A percentile compares a stretch with the other conserved stretches of the same genome.
These are phyloP conservation scores for Papilio elwesi DNA, from an alignment of 2,888 invertebrate species.

Conservation along the genomic window DNA sequence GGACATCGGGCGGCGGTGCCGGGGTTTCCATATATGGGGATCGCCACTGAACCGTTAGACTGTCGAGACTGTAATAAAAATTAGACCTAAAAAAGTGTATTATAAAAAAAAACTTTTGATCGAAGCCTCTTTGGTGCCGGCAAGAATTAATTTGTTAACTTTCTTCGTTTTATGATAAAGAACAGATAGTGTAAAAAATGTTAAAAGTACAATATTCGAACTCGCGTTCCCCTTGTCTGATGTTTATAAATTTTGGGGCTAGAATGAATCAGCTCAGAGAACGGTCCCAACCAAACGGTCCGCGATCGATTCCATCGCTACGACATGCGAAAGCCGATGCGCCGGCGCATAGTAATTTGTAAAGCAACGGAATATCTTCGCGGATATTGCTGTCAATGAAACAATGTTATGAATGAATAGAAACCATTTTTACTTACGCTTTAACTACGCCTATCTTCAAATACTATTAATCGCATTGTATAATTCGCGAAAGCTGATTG, in stretches of 20 bases:
- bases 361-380: slow-evolving; percentile 60
- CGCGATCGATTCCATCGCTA: slow-evolving; percentile 63
- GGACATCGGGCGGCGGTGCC: slow-evolving; percentile 3
- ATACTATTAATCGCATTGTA: neutral
- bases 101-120: neutral
- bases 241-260: slow-evolving; percentile 49
- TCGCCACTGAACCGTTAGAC: slow-evolving; percentile 9
- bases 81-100: neutral
- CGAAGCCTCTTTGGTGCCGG: neutral
- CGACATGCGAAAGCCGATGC: slow-evolving; percentile 63
- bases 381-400: slow-evolving; percentile 30
- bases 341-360: slow-evolving; percentile 61
- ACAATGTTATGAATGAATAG: slow-evolving; percentile 41
- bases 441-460: slow-evolving; percentile 4
- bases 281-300: slow-evolving; percentile 57
- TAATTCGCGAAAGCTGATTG: slow-evolving; percentile 18
- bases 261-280: slow-evolving; percentile 61
- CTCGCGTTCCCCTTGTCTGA: slow-evolving; percentile 17
- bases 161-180: neutral
- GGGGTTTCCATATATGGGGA: neutral
- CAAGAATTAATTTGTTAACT: neutral
- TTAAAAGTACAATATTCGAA: slow-evolving; percentile 15
- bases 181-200: slow-evolving; percentile 2
- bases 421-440: slow-evolving; percentile 47
- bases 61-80: slow-evolving; percentile 11